Percentiles rank a stretch among this genome's conserved stretches.
Evolutionary conservation across 2,888 invertebrate species (phyloP).

Genomic region (Torymus tubicola): DNA sequence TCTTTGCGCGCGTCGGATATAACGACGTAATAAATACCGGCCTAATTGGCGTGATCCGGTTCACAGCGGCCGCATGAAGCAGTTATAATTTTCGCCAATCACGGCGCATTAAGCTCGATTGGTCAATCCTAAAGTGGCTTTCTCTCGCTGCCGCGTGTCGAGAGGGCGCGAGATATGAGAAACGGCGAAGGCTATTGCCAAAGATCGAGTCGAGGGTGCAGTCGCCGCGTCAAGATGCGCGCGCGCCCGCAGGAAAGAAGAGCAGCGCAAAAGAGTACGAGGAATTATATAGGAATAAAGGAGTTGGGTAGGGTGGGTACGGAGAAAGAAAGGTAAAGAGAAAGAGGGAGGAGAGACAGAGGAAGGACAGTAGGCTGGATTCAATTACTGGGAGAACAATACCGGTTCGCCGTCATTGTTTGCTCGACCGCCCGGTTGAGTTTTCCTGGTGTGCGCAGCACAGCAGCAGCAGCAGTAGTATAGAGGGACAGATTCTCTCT

Average conservation of each 20-base stretch:
- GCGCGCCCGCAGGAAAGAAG: conserved; percentile 34
- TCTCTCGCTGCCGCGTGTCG: not conserved
- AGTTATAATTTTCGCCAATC: conserved; percentile 42
- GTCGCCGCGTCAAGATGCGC: not conserved
- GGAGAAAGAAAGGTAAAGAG: conserved; percentile 57
- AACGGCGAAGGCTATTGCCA: conserved; percentile 1
- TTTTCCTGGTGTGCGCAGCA: conserved; percentile 62
- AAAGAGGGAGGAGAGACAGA: conserved; percentile 61
- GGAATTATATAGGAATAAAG: conserved; percentile 44
- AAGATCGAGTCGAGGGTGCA: not conserved
- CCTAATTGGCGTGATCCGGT: conserved; percentile 28
- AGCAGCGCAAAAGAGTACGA: conserved; percentile 36
- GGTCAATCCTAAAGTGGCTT: conserved; percentile 31
- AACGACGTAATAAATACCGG: conserved; percentile 47
- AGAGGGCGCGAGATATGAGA: conserved; percentile 34
- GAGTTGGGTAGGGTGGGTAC: conserved; percentile 18
- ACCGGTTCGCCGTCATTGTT: conserved; percentile 74
- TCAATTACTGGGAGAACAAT: conserved; percentile 76
- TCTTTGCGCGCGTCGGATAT: not conserved
- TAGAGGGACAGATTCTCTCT: conserved; percentile 15
- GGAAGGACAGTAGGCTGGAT: conserved; percentile 66
- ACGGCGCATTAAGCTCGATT: conserved; percentile 29
- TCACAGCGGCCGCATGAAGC: not conserved
- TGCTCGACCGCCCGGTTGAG: conserved; percentile 72
- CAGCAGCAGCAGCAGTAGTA: conserved; percentile 40